These are phyloP conservation scores for Microctonus brassicae DNA, from an alignment of 2,888 invertebrate species.

Conservation along the genomic window DNA sequence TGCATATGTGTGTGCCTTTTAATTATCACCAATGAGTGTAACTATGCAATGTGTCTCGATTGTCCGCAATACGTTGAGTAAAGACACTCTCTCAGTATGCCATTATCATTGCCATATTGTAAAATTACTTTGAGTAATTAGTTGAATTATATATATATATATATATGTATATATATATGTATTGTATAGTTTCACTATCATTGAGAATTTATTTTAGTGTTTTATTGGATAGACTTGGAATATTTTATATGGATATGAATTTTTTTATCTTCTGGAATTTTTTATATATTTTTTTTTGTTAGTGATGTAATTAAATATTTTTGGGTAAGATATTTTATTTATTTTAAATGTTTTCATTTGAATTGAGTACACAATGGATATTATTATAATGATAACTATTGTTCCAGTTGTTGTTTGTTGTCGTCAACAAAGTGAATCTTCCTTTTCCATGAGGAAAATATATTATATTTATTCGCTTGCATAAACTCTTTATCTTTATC, in stretches of 20 bases:
- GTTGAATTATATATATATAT: too few species aligned
- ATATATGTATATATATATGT: too few species aligned
- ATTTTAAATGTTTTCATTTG: neutral
- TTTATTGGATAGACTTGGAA: too few species aligned
- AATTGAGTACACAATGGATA: neutral
- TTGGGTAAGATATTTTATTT: neutral
- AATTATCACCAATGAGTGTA: slow-evolving; percentile 57
- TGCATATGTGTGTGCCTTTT: slow-evolving; percentile 49
- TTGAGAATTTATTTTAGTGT: too few species aligned
- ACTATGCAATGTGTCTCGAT: neutral
- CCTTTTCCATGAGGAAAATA: slow-evolving; percentile 3
- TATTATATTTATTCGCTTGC: neutral
- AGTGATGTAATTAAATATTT: neutral
- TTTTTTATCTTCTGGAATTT: neutral
- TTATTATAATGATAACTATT: slow-evolving; percentile 25
- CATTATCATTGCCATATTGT: neutral
- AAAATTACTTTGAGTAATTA: slow-evolving; percentile 1
- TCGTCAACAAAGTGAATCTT: slow-evolving; percentile 23
- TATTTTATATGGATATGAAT: too few species aligned
- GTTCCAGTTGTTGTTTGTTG: slow-evolving; percentile 5
- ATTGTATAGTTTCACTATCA: neutral
- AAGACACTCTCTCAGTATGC: neutral
- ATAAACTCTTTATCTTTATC: slow-evolving; percentile 7
- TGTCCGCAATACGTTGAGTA: neutral
- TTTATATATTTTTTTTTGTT: neutral